A percentile compares a stretch with the other conserved stretches of the same genome.
These are phyloP conservation scores for Capromys pilorides DNA, from an alignment of 2,797 vertebrate genomes.

Conservation along the genomic window DNA sequence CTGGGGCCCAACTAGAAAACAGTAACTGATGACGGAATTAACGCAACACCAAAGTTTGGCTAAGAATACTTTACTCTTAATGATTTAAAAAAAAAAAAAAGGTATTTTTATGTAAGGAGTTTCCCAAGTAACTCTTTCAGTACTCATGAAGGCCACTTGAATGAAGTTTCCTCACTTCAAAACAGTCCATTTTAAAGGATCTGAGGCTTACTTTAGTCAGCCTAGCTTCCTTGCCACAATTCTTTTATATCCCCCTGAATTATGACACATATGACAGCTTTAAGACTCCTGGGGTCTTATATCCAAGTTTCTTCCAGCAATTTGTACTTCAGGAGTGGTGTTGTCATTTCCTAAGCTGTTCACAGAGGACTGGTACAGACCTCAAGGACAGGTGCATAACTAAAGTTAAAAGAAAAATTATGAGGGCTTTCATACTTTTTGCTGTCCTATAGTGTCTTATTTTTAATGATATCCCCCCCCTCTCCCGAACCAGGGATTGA, in stretches of 20 bases:
- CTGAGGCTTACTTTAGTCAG: background rate
- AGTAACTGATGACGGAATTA: background rate
- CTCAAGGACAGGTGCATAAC: too few relatives aligned
- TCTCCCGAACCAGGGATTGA: too few relatives aligned
- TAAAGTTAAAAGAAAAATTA: background rate
- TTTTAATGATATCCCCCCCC: background rate
- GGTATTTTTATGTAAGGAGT: background rate
- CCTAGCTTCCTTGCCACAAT: background rate
- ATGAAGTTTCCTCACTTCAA: background rate
- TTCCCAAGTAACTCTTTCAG: background rate
- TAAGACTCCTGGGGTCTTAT: background rate
- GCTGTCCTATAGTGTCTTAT: background rate
- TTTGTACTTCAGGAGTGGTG: background rate
- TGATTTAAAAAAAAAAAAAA: background rate
- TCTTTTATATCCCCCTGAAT: background rate
- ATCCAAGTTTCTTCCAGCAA: background rate
- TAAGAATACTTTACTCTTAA: constrained; percentile 31
- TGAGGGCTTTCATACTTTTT: background rate
- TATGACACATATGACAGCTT: background rate
- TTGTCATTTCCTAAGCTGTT: background rate
- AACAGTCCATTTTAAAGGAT: background rate
- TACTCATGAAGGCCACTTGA: background rate
- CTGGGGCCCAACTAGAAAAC: constrained; percentile 29
- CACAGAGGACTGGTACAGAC: background rate
- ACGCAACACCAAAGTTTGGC: background rate